Percentiles rank a stretch among this genome's conserved stretches.
These are phyloP conservation scores for Arrhopalites spinosus DNA, from an alignment of 2,888 invertebrate genomes.

Conservation along the genomic window DNA sequence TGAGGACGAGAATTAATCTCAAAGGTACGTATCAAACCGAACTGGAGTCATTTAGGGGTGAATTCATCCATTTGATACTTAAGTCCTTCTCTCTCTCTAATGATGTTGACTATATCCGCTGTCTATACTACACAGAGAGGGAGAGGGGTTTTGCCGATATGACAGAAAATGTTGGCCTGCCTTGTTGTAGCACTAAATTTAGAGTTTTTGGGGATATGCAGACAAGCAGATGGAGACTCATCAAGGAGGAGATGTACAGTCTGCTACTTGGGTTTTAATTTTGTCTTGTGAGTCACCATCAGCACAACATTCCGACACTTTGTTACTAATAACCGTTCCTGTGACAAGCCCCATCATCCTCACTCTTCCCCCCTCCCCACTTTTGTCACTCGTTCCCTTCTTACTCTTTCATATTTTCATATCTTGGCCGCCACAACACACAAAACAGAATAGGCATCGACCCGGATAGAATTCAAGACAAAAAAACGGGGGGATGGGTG, in stretches of 20 bases:
- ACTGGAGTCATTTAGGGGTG: conserved; percentile 20
- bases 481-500: neutral
- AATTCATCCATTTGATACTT: conserved; percentile 20
- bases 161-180: conserved; percentile 10
- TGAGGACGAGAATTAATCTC: conserved; percentile 15
- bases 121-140: too few species aligned
- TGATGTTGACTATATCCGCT: conserved; percentile 19
- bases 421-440: neutral
- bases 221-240: neutral
- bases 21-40: conserved; percentile 4
- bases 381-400: conserved; percentile 12
- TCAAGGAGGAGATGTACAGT: conserved; percentile 2
- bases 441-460: neutral
- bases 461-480: too few species aligned
- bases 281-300: conserved; percentile 31
- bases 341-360: conserved; percentile 39
- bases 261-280: conserved; percentile 18
- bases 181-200: neutral
- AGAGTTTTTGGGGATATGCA: neutral
- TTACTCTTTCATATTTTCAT: conserved; percentile 10
- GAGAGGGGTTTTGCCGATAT: neutral
- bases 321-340: conserved; percentile 36
- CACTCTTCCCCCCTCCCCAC: conserved; percentile 2
- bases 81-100: conserved; percentile 14
- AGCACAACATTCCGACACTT: conserved; percentile 38